Conservation (phyloP, 92 coral and sea anemone genomes). For the Galaxea fascicularis region DNA sequence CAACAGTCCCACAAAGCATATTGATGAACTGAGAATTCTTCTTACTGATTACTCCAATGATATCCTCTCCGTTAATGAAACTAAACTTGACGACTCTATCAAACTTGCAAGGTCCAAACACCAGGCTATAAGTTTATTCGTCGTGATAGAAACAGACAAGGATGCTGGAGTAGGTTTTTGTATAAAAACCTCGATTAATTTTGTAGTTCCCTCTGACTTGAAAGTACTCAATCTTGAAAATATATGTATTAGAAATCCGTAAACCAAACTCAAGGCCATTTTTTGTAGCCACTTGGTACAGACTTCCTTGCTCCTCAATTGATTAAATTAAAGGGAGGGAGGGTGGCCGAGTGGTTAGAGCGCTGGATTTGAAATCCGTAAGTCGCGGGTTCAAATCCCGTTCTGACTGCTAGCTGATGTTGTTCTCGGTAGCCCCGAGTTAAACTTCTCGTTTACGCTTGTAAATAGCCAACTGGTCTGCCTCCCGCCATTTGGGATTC, state of each 20-base stretch:
- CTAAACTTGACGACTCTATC: neutral
- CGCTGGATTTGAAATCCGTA: too few relatives aligned
- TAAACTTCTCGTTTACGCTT: too few relatives aligned
- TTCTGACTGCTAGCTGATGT: too few relatives aligned
- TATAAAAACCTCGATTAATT: neutral
- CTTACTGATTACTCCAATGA: neutral
- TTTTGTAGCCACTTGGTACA: neutral
- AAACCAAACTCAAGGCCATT: slow-evolving; percentile 1
- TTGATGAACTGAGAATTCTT: neutral
- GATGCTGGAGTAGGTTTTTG: neutral
- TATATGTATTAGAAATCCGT: neutral
- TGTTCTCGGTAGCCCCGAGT: too few relatives aligned
- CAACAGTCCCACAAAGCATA: neutral
- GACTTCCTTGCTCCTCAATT: neutral
- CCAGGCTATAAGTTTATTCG: too few relatives aligned
- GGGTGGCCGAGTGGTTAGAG: too few relatives aligned
- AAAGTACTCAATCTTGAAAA: neutral
- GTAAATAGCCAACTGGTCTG: too few relatives aligned
- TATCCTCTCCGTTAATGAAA: neutral
- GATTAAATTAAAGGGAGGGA: too few relatives aligned
- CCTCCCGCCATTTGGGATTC: too few relatives aligned
- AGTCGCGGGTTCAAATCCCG: too few relatives aligned
- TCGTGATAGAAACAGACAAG: too few relatives aligned
- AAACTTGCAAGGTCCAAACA: neutral
- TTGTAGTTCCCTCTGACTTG: neutral